Evolutionary conservation across 2,888 invertebrate species (phyloP).

Genomic region (Hyalella azteca): DNA sequence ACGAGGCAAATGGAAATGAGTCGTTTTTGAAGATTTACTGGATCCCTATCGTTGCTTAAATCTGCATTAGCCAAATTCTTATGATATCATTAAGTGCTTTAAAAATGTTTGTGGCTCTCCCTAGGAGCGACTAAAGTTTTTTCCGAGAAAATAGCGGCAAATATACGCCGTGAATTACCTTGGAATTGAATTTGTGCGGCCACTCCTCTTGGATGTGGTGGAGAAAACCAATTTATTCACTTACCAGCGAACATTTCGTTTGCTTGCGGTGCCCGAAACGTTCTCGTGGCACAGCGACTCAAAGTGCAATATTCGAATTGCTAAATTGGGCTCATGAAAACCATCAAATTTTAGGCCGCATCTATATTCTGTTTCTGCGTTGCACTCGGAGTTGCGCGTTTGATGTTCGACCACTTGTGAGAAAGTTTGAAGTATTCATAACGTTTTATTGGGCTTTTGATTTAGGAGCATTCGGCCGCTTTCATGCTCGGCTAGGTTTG

Average conservation of each 20-base stretch:
- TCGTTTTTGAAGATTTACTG: too few species aligned
- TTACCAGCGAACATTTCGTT: constrained; percentile 17
- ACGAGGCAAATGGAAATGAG: too few species aligned
- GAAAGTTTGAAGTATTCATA: too few species aligned
- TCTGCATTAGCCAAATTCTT: too few species aligned
- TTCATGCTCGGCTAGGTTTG: too few species aligned
- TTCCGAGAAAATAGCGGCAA: not conserved
- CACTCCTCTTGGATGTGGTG: constrained; percentile 1
- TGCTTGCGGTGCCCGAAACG: constrained; percentile 11
- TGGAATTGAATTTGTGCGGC: constrained; percentile 20
- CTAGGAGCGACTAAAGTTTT: not conserved
- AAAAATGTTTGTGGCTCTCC: constrained; percentile 4
- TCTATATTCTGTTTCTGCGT: not conserved
- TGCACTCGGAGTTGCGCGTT: too few species aligned
- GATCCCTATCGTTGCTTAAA: too few species aligned
- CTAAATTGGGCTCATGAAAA: constrained; percentile 12
- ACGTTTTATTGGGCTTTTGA: too few species aligned
- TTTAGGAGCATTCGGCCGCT: too few species aligned
- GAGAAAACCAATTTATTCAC: constrained; percentile 28
- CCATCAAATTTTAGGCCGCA: constrained; percentile 9
- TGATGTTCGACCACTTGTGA: too few species aligned
- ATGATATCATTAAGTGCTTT: not conserved
- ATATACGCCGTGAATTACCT: constrained; percentile 28
- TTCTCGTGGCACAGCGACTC: constrained; percentile 1
- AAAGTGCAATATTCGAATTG: constrained; percentile 3